A percentile compares a stretch with the other conserved stretches of the same genome.
Conservation (phyloP, 2,888 invertebrate species). For the Heliconius sara region DNA sequence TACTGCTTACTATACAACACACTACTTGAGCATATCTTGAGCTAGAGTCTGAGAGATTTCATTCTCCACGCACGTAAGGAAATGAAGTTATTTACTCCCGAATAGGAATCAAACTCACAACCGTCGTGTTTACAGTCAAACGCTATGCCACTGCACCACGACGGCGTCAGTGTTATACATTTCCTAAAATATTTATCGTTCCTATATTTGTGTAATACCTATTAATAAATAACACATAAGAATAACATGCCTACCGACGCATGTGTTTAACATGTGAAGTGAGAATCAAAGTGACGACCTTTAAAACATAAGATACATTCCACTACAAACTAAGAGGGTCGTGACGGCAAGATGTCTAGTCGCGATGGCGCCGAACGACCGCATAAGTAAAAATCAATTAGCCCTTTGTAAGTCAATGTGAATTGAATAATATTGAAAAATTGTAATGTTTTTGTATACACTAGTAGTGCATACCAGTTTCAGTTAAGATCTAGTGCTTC, state of each 20-base stretch:
- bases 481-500: background rate
- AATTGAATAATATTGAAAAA: slow-evolving; percentile 76
- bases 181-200: too few species aligned
- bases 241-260: background rate
- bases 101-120: too few species aligned
- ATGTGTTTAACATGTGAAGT: background rate
- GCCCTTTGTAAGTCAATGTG: slow-evolving; percentile 70
- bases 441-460: slow-evolving; percentile 68
- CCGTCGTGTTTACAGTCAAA: too few species aligned
- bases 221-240: too few species aligned
- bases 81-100: background rate
- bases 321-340: background rate
- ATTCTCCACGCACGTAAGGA: background rate
- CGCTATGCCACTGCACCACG: background rate
- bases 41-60: background rate
- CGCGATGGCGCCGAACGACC: slow-evolving; percentile 34
- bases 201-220: too few species aligned
- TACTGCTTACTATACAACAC: too few species aligned
- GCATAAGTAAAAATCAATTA: slow-evolving; percentile 76
- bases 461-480: background rate
- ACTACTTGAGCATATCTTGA: too few species aligned
- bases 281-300: slow-evolving; percentile 8
- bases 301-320: background rate
- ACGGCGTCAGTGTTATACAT: background rate
- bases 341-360: slow-evolving; percentile 33